Evolutionary conservation across 2,113 vertebrate species (phyloP).

Genomic region (Hydrolagus affinis): DNA sequence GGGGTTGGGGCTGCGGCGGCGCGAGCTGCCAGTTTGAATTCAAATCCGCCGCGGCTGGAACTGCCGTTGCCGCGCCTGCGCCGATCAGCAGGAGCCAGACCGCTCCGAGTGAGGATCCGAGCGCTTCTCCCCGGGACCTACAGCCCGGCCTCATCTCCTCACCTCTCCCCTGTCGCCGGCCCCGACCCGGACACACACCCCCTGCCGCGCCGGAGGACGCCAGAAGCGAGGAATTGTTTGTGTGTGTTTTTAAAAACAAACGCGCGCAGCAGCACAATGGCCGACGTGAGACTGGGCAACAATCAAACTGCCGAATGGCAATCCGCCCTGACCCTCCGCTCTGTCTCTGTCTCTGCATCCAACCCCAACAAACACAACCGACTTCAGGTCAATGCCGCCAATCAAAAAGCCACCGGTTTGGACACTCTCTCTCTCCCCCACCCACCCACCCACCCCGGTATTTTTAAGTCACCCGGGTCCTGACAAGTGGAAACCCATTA

Average conservation of each 20-base stretch:
- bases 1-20: too few relatives aligned
- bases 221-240: conserved; percentile 34
- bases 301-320: neutral
- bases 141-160: neutral
- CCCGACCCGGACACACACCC: neutral
- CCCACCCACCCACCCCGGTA: too few relatives aligned
- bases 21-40: too few relatives aligned
- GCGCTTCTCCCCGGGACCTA: neutral
- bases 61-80: too few relatives aligned
- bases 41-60: too few relatives aligned
- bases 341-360: neutral
- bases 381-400: too few relatives aligned
- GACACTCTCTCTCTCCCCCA: neutral
- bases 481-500: too few relatives aligned
- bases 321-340: neutral
- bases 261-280: conserved; percentile 35
- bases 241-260: conserved; percentile 38
- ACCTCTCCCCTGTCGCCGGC: too few relatives aligned
- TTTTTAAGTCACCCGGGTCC: too few relatives aligned
- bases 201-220: neutral
- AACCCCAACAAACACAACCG: too few relatives aligned
- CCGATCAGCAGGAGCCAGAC: too few relatives aligned
- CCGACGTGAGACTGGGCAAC: neutral
- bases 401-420: neutral
- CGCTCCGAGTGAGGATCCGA: too few relatives aligned